Base-by-base conservation (phyloP, 2,888 invertebrate species). In the Griposia aprilina region DNA sequence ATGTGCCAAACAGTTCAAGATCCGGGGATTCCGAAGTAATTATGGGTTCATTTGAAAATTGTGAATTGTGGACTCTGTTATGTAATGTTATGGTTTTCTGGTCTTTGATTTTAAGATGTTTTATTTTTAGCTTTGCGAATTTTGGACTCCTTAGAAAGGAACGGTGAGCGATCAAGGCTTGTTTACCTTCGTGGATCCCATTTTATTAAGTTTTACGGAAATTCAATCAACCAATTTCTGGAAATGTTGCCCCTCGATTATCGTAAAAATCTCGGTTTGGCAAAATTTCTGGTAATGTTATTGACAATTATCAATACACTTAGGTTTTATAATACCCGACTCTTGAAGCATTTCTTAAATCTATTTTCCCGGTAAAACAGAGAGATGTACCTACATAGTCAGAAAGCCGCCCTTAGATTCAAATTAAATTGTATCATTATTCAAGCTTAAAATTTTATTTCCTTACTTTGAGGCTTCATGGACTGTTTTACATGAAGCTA, bases 1-100 rank as follows among this genome's bases (percentile, higher is more conserved):
- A 89, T 81, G 82, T 81, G 76, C 62, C 82, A 84, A 82, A 85
- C 81, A 84, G 80, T 73, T 74, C 73, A 78, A 87, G 84, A 83
- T 80, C 72, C 72, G 15, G 67, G 63, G 76, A 82, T 84, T 82
- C 63, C 50, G 63, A 86, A 87, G 80, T 85, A 83, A 88, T 88
- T 89, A 87, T 62, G 74, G 70, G 62, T 76, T 78, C 60, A 83
- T 85, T 82, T 80, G 59, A 50, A 75, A 63, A 60, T 74, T 73
- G 63, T 72, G 78, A 86, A 79, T 69, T 57, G 69, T 78, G 66
- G 62, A 41, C 45, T 15, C 41, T 2, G 67, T n/a, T 36, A 36
- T 36, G 30, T 36, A 2, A 36, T 60, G 57, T 81, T 71, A 41
- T 45, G 41, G 59, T 36, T 57, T 36, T 57, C 30, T 41, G n/a